Conservation (phyloP, 2,797 vertebrate genomes). For the Falco biarmicus region DNA sequence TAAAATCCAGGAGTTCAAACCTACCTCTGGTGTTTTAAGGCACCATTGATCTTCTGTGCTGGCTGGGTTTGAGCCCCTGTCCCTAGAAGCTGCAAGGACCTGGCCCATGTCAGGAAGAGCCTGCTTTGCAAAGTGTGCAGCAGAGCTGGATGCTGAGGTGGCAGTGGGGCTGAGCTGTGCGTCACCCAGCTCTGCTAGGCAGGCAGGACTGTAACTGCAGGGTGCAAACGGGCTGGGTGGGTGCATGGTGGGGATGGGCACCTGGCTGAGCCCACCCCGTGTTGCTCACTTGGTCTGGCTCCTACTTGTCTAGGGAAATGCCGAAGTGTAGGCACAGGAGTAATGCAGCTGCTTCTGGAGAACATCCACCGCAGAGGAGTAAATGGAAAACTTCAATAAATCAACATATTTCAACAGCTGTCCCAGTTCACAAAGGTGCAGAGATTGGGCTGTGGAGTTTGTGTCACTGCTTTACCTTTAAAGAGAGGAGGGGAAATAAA, state of each 20-base stretch:
- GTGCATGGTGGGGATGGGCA: not conserved
- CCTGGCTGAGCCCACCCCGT: not conserved
- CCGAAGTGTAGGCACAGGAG: not conserved
- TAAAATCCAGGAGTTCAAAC: not conserved
- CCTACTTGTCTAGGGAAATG: not conserved
- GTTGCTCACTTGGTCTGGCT: not conserved
- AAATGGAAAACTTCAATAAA: not conserved
- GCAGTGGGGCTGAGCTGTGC: not conserved
- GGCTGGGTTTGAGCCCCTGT: not conserved
- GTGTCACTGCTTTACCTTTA: not conserved
- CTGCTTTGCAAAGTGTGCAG: not conserved
- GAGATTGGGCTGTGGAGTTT: not conserved
- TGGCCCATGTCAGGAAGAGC: not conserved
- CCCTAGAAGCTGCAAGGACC: not conserved
- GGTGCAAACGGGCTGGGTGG: fast-evolving
- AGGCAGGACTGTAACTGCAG: not conserved
- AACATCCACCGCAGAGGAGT: not conserved
- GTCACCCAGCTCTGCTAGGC: not conserved
- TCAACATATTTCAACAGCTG: not conserved
- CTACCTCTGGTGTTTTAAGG: not conserved
- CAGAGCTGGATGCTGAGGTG: not conserved
- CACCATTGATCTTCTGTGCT: not conserved
- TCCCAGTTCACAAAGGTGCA: not conserved
- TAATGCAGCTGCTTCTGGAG: not conserved
- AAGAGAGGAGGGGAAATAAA: not conserved